Evolutionary conservation across 2,113 vertebrate species (phyloP).

Genomic region (Tinamus guttatus): DNA sequence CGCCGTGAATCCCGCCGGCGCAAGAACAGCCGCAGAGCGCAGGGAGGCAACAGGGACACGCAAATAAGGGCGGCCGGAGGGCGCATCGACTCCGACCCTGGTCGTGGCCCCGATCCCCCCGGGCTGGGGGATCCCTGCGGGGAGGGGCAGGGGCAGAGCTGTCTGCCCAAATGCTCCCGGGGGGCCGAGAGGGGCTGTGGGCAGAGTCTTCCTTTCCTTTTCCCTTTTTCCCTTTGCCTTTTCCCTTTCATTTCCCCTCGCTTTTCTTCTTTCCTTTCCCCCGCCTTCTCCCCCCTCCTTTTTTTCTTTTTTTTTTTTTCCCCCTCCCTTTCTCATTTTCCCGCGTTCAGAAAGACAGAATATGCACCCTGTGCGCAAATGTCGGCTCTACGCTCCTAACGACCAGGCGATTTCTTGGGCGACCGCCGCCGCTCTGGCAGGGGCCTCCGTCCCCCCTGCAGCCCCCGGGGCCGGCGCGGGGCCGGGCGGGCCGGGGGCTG

Average conservation of each 20-base stretch:
- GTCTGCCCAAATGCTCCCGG: no score
- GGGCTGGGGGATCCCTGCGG: no score
- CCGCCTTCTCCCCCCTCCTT: no score
- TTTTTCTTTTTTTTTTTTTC: no score
- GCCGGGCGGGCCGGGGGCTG: neutral
- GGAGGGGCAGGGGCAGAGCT: no score
- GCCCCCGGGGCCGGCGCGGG: neutral
- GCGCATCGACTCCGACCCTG: no score
- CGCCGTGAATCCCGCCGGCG: no score
- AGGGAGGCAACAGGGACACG: no score
- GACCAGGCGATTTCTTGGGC: rapidly evolving
- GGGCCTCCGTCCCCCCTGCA: neutral
- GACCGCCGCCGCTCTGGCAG: neutral
- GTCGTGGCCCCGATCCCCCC: no score
- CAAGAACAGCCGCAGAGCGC: no score
- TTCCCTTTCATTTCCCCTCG: neutral
- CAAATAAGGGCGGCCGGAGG: no score
- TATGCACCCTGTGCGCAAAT: neutral
- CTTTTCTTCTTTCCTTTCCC: no score
- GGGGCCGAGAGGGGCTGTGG: neutral
- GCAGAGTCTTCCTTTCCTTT: neutral
- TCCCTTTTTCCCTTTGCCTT: neutral
- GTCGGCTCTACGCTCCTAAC: rapidly evolving
- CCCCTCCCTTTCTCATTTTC: rapidly evolving
- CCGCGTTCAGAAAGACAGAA: neutral